Base-by-base conservation (phyloP, 2,888 invertebrate genomes). In the Drosophila colorata region DNA sequence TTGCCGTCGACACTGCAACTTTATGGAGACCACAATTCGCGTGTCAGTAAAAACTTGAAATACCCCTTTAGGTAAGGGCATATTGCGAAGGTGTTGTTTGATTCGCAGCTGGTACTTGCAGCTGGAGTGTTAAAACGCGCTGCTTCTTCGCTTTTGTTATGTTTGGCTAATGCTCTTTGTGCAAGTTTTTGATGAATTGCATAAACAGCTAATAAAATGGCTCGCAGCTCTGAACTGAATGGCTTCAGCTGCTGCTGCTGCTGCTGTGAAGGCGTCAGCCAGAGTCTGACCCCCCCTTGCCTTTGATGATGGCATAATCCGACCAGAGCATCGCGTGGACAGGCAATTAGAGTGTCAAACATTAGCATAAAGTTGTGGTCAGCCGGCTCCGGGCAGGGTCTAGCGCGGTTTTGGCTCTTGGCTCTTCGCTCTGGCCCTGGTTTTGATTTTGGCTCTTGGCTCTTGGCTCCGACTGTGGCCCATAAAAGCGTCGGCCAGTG, bases 321-420 rank as follows among this genome's bases (percentile, higher is more conserved):
- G 63, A 48, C 40, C 61, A 63, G 58, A 73, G 68, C 78, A 72
- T 75, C 75, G 75, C 86, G 80, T 86, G 83, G 78, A 74, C 78
- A 83, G 65, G 69, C 86, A 84, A 84, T 84, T 84, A 84, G 86
- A 73, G 83, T 76, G 58, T 71, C 83, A 63, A 43, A 65, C 63
- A 80, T 78, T 74, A 78, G 73, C 74, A 70, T 65, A 61, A 18
- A 46, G 60, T 14, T 69, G 68, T 35, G 18, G 28, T 37, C 14
- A 35, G 2, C 31, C 18, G 11, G 41, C 51, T 31, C 46, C 13
- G 49, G 43, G 35, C 44, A 49, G 55, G 61, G 47, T 41, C 41
- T 37, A 14, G 47, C 14, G 25, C 31, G 38, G n/a, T 38, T 20
- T 16, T 23, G 14, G 25, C 18, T 53, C 37, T 28, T 18, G 37